These are phyloP conservation scores for Crambe crambe DNA, from an alignment of 37 sponge, comb jelly and placozoan species.

Conservation along the genomic window DNA sequence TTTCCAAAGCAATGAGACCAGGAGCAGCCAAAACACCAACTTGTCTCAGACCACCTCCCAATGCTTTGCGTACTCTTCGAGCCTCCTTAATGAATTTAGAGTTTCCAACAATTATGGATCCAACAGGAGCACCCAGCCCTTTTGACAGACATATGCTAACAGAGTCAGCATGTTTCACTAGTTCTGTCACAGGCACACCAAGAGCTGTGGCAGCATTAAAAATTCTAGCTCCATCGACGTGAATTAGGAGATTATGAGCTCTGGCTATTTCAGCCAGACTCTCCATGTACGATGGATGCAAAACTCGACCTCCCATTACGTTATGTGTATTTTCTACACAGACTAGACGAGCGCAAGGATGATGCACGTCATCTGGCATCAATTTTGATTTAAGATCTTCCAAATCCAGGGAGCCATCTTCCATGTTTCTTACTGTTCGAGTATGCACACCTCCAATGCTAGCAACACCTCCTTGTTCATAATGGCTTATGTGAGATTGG, in stretches of 20 bases:
- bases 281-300: constrained; percentile 54
- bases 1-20: constrained; percentile 65
- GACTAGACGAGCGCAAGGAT: constrained; percentile 36
- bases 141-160: constrained; percentile 80
- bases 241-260: constrained; percentile 44
- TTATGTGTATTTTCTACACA: constrained; percentile 85
- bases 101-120: constrained; percentile 71
- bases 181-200: constrained; percentile 33
- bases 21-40: constrained; percentile 82
- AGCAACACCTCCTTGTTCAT: constrained; percentile 77
- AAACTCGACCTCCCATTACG: constrained; percentile 57
- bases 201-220: constrained; percentile 85
- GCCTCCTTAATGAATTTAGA: constrained; percentile 58
- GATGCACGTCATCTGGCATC: constrained; percentile 36
- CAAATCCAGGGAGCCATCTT: constrained; percentile 76
- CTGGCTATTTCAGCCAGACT: constrained; percentile 42
- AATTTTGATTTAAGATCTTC: constrained; percentile 58
- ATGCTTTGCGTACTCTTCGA: constrained; percentile 51
- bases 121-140: constrained; percentile 75
- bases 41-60: constrained; percentile 85
- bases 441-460: constrained; percentile 66
- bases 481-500: constrained; percentile 58
- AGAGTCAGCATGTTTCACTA: constrained; percentile 66
- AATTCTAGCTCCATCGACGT: constrained; percentile 83
- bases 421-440: constrained; percentile 45